Evolutionary conservation across 2,113 vertebrate species (phyloP).

Genomic region (Urocolius indicus): DNA sequence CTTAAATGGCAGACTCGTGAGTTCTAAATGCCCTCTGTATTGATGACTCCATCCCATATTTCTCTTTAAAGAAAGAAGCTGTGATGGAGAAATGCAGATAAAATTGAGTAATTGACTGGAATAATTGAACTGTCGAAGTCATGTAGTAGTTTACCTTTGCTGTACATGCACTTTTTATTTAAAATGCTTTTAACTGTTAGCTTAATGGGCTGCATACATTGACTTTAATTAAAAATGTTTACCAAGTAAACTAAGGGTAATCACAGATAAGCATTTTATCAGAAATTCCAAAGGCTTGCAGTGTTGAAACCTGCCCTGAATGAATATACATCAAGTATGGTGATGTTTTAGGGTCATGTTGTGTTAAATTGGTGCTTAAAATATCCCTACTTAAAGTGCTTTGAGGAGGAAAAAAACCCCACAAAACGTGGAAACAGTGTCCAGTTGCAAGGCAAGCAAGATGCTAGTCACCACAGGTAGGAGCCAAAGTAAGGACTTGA

Average conservation of each 20-base stretch:
- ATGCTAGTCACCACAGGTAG: not conserved
- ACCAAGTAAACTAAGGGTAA: constrained; percentile 51
- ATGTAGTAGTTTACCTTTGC: constrained; percentile 81
- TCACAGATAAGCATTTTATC: constrained; percentile 34
- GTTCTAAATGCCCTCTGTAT: constrained; percentile 88
- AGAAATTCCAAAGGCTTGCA: constrained; percentile 40
- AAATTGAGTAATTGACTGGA: constrained; percentile 81
- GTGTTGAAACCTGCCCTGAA: not conserved
- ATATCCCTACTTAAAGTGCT: not conserved
- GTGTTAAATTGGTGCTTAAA: constrained; percentile 15
- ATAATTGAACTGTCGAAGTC: constrained; percentile 78
- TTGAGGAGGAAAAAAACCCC: not conserved
- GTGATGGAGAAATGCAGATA: constrained; percentile 89
- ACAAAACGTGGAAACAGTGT: not conserved
- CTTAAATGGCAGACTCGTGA: constrained; percentile 84
- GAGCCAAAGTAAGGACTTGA: not conserved
- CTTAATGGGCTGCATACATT: constrained; percentile 82
- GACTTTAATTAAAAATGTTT: constrained; percentile 75
- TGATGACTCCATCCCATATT: constrained; percentile 87
- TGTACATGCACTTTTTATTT: constrained; percentile 81
- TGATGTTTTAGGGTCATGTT: not conserved
- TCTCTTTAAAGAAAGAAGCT: constrained; percentile 86
- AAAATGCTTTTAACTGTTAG: constrained; percentile 78
- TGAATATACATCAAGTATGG: not conserved
- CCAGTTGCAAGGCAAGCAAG: not conserved